These are phyloP conservation scores for Phyllotreta cruciferae DNA, from an alignment of 2,888 invertebrate species.

Conservation along the genomic window DNA sequence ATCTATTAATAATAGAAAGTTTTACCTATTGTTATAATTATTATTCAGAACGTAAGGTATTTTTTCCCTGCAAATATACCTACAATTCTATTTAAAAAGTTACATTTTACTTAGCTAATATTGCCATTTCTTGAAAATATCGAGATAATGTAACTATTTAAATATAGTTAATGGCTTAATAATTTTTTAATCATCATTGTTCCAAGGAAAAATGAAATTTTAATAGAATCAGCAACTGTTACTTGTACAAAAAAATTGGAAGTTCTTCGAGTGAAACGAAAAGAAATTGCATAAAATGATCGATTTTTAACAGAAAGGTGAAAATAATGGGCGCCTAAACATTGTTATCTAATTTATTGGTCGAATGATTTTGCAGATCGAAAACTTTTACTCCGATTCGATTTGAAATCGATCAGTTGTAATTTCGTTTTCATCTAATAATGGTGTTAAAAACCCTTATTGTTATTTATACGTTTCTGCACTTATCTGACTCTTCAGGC, in stretches of 20 bases:
- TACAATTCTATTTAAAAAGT: too few species aligned
- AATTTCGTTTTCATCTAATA: constrained; percentile 6
- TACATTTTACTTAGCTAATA: too few species aligned
- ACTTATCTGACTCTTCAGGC: constrained; percentile 14
- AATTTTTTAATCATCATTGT: too few species aligned
- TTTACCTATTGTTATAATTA: too few species aligned
- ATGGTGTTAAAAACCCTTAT: constrained; percentile 6
- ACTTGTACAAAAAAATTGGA: too few species aligned
- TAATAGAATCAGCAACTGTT: too few species aligned
- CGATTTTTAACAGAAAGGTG: not conserved
- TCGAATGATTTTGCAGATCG: constrained; percentile 37
- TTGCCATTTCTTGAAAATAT: too few species aligned
- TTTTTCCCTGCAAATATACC: too few species aligned
- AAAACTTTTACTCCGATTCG: constrained; percentile 39
- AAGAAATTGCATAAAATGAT: not conserved
- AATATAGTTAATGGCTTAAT: too few species aligned
- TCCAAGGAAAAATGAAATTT: too few species aligned
- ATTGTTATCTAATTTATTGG: constrained; percentile 38
- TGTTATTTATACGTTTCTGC: constrained; percentile 7
- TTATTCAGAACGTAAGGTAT: too few species aligned
- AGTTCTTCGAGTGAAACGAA: not conserved
- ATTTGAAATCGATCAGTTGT: constrained; percentile 30
- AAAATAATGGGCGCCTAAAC: not conserved
- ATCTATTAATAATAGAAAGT: not conserved
- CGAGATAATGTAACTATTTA: too few species aligned